Evolutionary conservation across 2,888 invertebrate genomes (phyloP), one percentile per base, ranked within the genome.

Genomic region (Diachrysia chrysitis): DNA sequence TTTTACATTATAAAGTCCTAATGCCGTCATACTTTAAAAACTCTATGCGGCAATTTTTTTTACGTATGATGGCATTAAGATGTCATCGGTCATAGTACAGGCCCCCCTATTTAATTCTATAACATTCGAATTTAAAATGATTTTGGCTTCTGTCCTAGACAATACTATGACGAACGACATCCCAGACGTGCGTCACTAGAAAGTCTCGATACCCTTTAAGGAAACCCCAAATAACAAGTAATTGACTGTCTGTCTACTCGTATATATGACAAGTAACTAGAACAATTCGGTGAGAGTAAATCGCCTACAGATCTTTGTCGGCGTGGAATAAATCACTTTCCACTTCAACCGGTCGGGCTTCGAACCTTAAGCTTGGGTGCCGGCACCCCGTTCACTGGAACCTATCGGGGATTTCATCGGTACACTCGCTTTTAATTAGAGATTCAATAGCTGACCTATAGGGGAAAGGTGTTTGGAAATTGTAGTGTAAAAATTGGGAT

Each of bases 281-380:
- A 74, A 69, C 54, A 69, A 74, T 69, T 61, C 3, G 61, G 84
- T 71, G 84, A 85, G 85, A 86, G 85, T 70, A 69, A 72, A 73
- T 84, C 89, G 89, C 89, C 89, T 82, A 88, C 89, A 70, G 83
- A 80, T 82, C 82, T 84, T 83, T 78, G 85, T 81, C 72, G 70
- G 76, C 70, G 68, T 79, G 54, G 78, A 83, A 85, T 87, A 83
- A 83, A 82, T 87, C 87, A 86, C 89, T 89, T 88, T 90, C 87
- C 81, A 82, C 69, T 70, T 53, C 73, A 79, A 83, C 84, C 81
- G 83, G 84, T 85, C 71, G 61, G 35, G 66, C 37, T 29, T 29
- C n/a, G 29, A 46, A 25, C 53, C 32, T 42, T 42, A 42, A 42
- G 58, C 58, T 14, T 21, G 42, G 35, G 61, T 53, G 65, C 60